Base-by-base conservation (phyloP, 2,888 invertebrate genomes). In the Meteorus cinctellus region DNA sequence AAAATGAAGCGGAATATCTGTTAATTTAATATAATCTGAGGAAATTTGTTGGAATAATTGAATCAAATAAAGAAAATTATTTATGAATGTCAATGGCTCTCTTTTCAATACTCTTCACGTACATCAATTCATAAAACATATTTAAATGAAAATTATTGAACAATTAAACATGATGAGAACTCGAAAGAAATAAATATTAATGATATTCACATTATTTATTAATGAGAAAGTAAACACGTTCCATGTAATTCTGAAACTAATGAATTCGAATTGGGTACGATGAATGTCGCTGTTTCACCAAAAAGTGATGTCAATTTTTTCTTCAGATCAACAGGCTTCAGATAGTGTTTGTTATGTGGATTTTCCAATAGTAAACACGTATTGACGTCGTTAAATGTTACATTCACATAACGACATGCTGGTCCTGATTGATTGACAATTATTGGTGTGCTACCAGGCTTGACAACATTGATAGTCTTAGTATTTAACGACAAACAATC, bases 341-440 rank as follows among this genome's bases (percentile, higher is more conserved):
- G 63, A 34, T 36, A 31, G 62, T 81, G 83, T 60, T 84, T 82
- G 4, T 93, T 94, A 66, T 89, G 81, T 1, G 95, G 95, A 90
- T 95, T 95, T 89, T 95, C 95, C 78, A 94, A 84, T 76, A 95
- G 90, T 34, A 95, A 81, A 0, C 94, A 93, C 8, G 91, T 91
- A 48, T 83, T 83, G 29, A 90, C 89, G 79, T 90, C 90, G 6
- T 90, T 90, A 8, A 91, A 90, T n/a, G 91, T 90, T 62, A 93
- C 88, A 89, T 95, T 94, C 2, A 92, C 84, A 86, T 94, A 94
- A 82, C 92, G 92, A 82, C 94, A 93, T 84, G 90, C 92, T 1
- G 94, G 93, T 14, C 19, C 55, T 55, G 55, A 55, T 6, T 55
- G 55, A 55, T 55, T 55, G 55, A 8, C 6, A 55, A 19, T 19